Evolutionary conservation across 2,113 vertebrate species (phyloP).

Genomic region (Micronycteris hirsuta): DNA sequence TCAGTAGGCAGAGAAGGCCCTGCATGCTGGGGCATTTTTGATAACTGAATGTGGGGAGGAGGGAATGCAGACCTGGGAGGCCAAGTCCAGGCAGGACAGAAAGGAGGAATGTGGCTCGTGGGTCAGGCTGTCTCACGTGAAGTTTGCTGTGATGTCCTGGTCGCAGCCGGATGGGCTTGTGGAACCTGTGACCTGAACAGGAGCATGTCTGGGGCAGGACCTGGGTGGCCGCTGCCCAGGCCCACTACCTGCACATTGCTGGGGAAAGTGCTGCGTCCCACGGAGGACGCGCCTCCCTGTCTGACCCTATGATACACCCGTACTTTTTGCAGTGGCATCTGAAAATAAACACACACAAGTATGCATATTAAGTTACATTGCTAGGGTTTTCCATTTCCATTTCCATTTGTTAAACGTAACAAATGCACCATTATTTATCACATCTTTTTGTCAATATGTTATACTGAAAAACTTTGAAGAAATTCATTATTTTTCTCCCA

Average conservation of each 20-base stretch:
- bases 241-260: not conserved
- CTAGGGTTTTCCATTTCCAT: not conserved
- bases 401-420: not conserved
- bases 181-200: too few species aligned
- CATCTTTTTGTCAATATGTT: not conserved
- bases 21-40: not conserved
- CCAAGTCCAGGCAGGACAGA: not conserved
- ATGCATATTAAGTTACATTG: not conserved
- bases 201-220: fast-evolving
- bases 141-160: too few species aligned
- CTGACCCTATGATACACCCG: fast-evolving
- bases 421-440: not conserved
- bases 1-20: not conserved
- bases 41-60: not conserved
- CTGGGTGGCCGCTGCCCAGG: too few species aligned
- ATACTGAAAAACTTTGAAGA: not conserved
- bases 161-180: fast-evolving
- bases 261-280: fast-evolving
- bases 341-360: not conserved
- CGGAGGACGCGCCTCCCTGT: not conserved
- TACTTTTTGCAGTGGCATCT: not conserved
- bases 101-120: not conserved
- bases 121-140: not conserved
- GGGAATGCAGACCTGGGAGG: not conserved
- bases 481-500: not conserved